phyloP scores from a whole-genome alignment of 2,113 vertebrate genomes.

The Bucco capensis region DNA sequence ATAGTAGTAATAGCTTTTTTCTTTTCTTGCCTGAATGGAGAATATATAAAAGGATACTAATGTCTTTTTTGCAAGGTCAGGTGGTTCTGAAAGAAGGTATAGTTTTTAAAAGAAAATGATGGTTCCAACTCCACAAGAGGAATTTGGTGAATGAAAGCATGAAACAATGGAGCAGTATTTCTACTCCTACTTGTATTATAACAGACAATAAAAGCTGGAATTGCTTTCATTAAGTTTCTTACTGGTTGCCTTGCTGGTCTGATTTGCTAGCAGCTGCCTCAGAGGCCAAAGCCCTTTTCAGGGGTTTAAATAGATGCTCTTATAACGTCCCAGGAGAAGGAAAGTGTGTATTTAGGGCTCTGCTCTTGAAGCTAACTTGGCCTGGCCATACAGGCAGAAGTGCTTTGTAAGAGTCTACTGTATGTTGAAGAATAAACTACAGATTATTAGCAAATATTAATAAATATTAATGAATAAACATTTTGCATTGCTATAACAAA shows the following conservation, averaged over 20 bases:
- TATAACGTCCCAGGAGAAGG: neutral
- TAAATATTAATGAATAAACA: neutral
- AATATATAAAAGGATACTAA: neutral
- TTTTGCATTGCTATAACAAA: neutral
- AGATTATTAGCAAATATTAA: neutral
- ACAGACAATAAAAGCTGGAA: neutral
- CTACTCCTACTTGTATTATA: neutral
- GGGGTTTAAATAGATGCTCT: neutral
- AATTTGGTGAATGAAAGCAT: neutral
- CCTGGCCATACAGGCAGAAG: neutral
- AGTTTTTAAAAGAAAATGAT: conserved; percentile 5
- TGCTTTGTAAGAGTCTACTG: neutral
- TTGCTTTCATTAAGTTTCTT: neutral
- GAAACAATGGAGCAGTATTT: neutral
- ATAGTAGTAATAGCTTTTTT: neutral
- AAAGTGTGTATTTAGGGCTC: neutral
- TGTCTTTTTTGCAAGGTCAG: conserved; percentile 9
- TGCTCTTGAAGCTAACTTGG: neutral
- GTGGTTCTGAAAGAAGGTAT: neutral
- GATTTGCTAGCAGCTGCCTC: neutral
- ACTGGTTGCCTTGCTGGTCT: neutral
- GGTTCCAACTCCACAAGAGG: neutral
- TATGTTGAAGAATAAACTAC: neutral
- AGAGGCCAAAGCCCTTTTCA: neutral
- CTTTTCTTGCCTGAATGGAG: neutral